Evolutionary conservation across 2,888 invertebrate genomes (phyloP), one percentile per base, ranked within the genome.

Genomic region (Sturmia bella): DNA sequence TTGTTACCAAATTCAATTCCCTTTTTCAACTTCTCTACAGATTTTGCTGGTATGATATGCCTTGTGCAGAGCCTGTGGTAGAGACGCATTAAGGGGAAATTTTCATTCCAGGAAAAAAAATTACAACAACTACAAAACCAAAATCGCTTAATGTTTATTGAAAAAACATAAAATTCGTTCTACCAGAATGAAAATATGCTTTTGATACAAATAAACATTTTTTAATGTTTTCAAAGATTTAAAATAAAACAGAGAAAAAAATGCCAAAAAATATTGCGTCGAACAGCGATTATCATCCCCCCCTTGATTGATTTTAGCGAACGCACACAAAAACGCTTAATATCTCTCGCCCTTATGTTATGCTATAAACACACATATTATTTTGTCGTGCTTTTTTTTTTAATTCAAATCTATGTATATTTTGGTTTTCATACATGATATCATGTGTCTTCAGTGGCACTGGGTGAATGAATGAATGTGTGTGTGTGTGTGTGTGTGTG

Each of bases 91-190:
- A 2, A 37, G 9, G 68, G 75, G 68, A 32, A 9, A 43, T 19
- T 15, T 43, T 17, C 24, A 2, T 32, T 43, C 59, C 9, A 21
- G 41, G 57, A 48, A 17, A 64, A 52, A 76, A 76, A 68, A 68
- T 70, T 72, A 57, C 77, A 88, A 77, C 63, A 77, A 27, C 52
- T 63, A 52, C 52, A 87, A 87, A 88, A 87, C 89, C 89, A 84
- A 89, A 90, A 90, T 90, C 91, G 90, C 89, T 89, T 90, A 90
- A 91, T 91, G 91, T 91, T 90, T 91, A 91, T 91, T 91, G 90
- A 90, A 91, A 90, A 91, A 88, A 89, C 90, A 91, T 91, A 90
- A 91, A 91, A 91, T 89, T 89, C 90, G 89, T 90, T 91, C 90
- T 90, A 90, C 89, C 89, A 91, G 90, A 91, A 90, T 88, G 88